Evolutionary conservation across 2,797 vertebrate species (phyloP).

Genomic region (Stomatorhinus walkeri): DNA sequence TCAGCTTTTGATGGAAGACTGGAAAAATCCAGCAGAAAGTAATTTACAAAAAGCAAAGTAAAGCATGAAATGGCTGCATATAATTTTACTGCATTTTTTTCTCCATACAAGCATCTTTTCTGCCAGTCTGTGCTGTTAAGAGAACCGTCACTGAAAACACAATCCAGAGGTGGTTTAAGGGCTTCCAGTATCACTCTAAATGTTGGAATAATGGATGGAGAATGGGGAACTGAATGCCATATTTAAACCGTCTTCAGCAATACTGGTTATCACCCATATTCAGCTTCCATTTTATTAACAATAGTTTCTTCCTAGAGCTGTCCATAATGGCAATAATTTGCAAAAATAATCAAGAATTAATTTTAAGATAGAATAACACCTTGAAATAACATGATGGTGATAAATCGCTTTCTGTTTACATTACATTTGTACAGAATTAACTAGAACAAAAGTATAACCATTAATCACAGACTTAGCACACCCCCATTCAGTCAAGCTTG

Average conservation of each 20-base stretch:
- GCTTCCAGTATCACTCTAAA: background rate
- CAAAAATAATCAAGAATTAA: background rate
- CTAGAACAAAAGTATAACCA: conserved; percentile 11
- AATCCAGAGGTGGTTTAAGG: background rate
- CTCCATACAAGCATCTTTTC: background rate
- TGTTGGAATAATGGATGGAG: background rate
- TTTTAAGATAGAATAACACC: background rate
- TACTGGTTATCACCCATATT: background rate
- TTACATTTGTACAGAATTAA: conserved; percentile 4
- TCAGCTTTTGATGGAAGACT: conserved; percentile 3
- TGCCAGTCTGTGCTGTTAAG: background rate
- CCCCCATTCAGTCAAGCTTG: background rate
- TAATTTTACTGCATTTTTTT: background rate
- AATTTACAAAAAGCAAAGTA: background rate
- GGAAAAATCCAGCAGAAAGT: background rate
- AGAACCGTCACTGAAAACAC: background rate
- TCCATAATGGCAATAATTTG: background rate
- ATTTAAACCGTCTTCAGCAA: background rate
- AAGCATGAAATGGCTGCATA: background rate
- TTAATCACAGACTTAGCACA: conserved; percentile 17
- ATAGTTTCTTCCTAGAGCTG: background rate
- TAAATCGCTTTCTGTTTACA: background rate
- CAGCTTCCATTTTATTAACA: background rate
- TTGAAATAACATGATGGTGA: background rate
- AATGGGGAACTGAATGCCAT: background rate